phyloP scores from a whole-genome alignment of 2,888 invertebrate species.

The Acanthosepion lycidas region DNA sequence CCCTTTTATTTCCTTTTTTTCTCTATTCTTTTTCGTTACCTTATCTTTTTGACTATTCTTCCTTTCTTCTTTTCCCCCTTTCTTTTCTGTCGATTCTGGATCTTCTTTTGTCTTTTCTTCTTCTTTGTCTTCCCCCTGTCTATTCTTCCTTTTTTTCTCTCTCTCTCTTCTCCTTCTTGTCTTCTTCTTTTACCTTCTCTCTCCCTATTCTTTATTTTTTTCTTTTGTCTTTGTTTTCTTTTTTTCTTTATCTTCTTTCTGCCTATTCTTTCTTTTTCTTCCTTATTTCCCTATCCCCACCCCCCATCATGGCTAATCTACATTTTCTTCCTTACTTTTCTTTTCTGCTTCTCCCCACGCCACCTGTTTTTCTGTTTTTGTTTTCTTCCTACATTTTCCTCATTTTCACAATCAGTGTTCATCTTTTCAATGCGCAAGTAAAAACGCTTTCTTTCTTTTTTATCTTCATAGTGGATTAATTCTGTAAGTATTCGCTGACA shows the following conservation, averaged over 20 bases:
- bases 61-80: too few relatives aligned
- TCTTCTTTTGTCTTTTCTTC: not conserved
- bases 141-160: not conserved
- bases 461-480: not conserved
- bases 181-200: not conserved
- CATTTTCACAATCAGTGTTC: not conserved
- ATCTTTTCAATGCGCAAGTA: not conserved
- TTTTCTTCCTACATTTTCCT: not conserved
- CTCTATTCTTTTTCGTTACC: not conserved
- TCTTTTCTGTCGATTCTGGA: not conserved
- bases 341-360: not conserved
- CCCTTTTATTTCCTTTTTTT: not conserved
- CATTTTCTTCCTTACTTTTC: not conserved
- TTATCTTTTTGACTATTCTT: not conserved
- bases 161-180: not conserved
- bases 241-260: not conserved
- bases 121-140: not conserved
- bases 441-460: not conserved
- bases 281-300: not conserved
- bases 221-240: not conserved
- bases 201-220: not conserved
- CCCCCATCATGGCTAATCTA: not conserved
- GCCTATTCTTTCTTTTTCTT: not conserved
- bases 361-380: not conserved
- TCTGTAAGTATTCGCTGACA: not conserved